Percentiles rank a stretch among this genome's conserved stretches.
Evolutionary conservation across 2,797 vertebrate genomes (phyloP).

Genomic region (Gadopsis marmoratus): DNA sequence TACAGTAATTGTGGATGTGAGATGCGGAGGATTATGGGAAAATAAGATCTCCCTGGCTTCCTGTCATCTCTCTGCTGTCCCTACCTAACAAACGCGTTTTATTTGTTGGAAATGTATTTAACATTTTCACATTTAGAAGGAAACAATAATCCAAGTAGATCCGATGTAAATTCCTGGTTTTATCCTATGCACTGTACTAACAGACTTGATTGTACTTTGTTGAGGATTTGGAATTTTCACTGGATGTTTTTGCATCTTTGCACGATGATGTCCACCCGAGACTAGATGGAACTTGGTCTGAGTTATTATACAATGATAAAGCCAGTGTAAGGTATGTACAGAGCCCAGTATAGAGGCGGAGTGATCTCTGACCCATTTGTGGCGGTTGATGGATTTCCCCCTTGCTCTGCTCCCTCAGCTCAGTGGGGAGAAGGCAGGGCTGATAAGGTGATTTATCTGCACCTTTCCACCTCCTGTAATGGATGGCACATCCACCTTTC

Average conservation of each 20-base stretch:
- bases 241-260: constrained; percentile 52
- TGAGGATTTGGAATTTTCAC: constrained; percentile 10
- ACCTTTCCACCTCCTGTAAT: constrained; percentile 85
- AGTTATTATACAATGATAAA: constrained; percentile 70
- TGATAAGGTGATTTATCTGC: constrained; percentile 89
- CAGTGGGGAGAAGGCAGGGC: constrained; percentile 83
- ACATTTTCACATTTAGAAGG: constrained; percentile 4
- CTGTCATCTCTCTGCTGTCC: neutral
- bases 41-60: constrained; percentile 6
- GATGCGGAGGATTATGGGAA: constrained; percentile 31
- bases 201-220: constrained; percentile 1
- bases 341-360: constrained; percentile 71
- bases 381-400: constrained; percentile 86
- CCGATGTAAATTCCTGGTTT: neutral
- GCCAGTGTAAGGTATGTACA: constrained; percentile 70
- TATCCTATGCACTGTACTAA: neutral
- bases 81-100: neutral
- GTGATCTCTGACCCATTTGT: constrained; percentile 82
- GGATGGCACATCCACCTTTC: constrained; percentile 85
- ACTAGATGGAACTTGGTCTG: constrained; percentile 19
- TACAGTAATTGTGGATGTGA: constrained; percentile 59
- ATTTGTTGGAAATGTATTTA: neutral
- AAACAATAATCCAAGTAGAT: neutral
- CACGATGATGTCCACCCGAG: constrained; percentile 2
- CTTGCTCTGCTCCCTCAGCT: constrained; percentile 81